Evolutionary conservation across 1,140 invertebrate species (phyloP).

Genomic region (Bombus superbus): DNA sequence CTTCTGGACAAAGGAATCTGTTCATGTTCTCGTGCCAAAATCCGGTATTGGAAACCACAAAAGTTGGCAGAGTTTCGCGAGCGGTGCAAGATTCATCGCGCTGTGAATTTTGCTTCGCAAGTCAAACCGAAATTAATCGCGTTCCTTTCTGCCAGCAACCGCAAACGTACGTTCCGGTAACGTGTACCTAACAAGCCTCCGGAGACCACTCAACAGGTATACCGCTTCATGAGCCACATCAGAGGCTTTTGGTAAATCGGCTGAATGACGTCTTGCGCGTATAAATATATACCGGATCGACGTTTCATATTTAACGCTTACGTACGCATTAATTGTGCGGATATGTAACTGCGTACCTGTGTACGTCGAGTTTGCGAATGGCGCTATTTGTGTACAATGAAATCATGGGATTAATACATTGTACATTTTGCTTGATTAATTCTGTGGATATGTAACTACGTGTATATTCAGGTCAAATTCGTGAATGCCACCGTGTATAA

Average conservation of each 20-base stretch:
- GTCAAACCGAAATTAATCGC: slow-evolving; percentile 60
- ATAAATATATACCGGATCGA: slow-evolving; percentile 2
- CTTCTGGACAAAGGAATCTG: background rate
- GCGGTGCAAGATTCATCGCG: slow-evolving; percentile 30
- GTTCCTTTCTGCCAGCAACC: slow-evolving; percentile 50
- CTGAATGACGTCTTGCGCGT: slow-evolving; percentile 30
- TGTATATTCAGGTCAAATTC: background rate
- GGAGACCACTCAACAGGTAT: slow-evolving; percentile 67
- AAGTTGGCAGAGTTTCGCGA: slow-evolving; percentile 36
- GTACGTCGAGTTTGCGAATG: background rate
- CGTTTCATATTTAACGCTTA: slow-evolving; percentile 31
- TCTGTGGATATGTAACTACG: background rate
- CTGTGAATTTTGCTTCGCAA: slow-evolving; percentile 42
- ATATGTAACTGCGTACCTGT: background rate
- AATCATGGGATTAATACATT: background rate
- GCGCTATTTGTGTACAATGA: background rate
- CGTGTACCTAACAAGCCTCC: slow-evolving; percentile 54
- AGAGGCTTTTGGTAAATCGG: slow-evolving; percentile 58
- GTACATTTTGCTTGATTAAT: no score
- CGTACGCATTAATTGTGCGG: slow-evolving; percentile 6
- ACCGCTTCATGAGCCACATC: slow-evolving; percentile 49
- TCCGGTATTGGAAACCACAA: slow-evolving; percentile 21
- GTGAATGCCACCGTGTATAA: background rate
- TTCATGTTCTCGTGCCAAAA: background rate
- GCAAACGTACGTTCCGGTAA: slow-evolving; percentile 25